Conservation (phyloP, 2,797 vertebrate species). For the Lithobates pipiens region DNA sequence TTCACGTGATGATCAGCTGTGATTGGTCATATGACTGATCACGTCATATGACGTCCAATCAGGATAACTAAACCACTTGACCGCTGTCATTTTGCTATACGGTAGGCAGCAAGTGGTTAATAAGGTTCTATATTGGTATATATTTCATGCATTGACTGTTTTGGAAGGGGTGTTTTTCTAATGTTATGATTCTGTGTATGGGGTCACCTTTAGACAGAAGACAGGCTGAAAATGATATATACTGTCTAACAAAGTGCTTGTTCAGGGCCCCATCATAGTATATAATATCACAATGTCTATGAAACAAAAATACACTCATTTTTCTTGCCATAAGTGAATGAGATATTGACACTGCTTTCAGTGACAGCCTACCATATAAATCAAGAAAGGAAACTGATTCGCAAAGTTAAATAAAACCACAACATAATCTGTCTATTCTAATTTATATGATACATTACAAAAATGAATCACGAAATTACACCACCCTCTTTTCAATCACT, state of each 20-base stretch:
- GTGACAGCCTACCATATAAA: not conserved
- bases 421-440: conserved; percentile 48
- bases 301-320: not conserved
- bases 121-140: no score
- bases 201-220: no score
- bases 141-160: no score
- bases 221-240: no score
- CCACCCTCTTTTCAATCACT: conserved; percentile 38
- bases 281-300: not conserved
- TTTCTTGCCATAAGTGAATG: conserved; percentile 21
- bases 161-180: no score
- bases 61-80: no score
- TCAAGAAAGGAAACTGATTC: not conserved
- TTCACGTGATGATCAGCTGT: no score
- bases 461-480: conserved; percentile 27
- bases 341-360: conserved; percentile 7
- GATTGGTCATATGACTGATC: no score
- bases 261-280: not conserved
- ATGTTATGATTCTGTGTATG: no score
- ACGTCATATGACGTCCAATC: no score
- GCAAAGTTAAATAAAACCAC: conserved; percentile 45
- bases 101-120: no score
- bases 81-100: no score
- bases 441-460: conserved; percentile 46
- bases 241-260: not conserved